Evolutionary conservation across 2,797 vertebrate genomes (phyloP).

Genomic region (Chelidonichthys spinosus): DNA sequence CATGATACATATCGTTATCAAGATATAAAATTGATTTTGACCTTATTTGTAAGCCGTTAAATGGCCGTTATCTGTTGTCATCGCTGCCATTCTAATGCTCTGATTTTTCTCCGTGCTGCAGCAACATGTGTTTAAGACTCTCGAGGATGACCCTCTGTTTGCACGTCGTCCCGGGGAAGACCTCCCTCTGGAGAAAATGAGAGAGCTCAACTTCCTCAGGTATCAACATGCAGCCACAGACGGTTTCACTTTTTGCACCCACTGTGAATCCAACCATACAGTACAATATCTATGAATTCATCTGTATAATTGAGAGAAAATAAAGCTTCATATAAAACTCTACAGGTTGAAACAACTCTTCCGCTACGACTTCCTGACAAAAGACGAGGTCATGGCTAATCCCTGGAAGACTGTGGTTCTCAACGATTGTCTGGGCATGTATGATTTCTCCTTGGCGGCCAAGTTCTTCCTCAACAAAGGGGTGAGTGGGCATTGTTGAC

Average conservation of each 20-base stretch:
- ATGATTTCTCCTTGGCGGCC: conserved; percentile 83
- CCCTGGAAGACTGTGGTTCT: conserved; percentile 71
- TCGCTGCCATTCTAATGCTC: too few species aligned
- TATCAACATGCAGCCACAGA: background rate
- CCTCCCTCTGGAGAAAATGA: conserved; percentile 84
- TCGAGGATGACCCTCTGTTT: conserved; percentile 92
- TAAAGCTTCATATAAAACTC: background rate
- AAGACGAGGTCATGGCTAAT: conserved; percentile 68
- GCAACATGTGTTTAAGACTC: conserved; percentile 85
- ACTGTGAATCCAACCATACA: too few species aligned
- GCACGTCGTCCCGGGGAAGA: conserved; percentile 84
- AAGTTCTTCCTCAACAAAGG: conserved; percentile 82
- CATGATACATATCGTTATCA: too few species aligned
- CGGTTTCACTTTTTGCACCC: background rate
- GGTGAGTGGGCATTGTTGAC: conserved; percentile 75
- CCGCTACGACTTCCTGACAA: conserved; percentile 82
- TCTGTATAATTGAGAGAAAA: background rate
- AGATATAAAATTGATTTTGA: too few species aligned
- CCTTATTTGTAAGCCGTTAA: too few species aligned
- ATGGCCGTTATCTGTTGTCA: too few species aligned
- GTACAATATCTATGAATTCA: too few species aligned
- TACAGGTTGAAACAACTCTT: conserved; percentile 86
- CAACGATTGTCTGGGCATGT: conserved; percentile 86
- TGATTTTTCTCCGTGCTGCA: conserved; percentile 61
- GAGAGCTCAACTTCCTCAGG: conserved; percentile 89